Conservation (phyloP, 1,140 invertebrate species). For the Oreohelix idahoensis region DNA sequence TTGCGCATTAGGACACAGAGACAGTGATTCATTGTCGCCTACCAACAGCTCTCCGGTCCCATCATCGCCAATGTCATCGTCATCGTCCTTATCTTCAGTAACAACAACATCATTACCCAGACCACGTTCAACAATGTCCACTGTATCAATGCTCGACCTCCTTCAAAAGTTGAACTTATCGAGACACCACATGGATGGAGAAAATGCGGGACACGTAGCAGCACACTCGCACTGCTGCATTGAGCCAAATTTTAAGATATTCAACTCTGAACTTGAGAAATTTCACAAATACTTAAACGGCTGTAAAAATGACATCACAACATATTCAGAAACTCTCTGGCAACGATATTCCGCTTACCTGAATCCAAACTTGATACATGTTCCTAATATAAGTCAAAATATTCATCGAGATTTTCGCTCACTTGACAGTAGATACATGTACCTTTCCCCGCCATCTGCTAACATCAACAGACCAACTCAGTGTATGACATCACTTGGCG, state of each 20-base stretch:
- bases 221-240: neutral
- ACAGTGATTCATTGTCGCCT: neutral
- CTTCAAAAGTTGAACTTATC: neutral
- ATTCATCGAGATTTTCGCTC: neutral
- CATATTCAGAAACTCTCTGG: neutral
- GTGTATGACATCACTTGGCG: neutral
- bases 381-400: neutral
- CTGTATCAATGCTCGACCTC: neutral
- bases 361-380: neutral
- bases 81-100: slow-evolving; percentile 1
- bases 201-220: neutral
- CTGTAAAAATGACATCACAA: neutral
- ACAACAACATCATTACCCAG: neutral
- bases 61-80: neutral
- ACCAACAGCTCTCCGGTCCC: neutral
- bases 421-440: neutral
- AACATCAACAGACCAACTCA: neutral
- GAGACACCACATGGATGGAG: neutral
- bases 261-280: neutral
- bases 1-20: neutral
- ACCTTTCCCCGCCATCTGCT: neutral
- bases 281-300: neutral
- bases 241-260: neutral
- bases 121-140: neutral
- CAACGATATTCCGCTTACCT: neutral